phyloP scores from a whole-genome alignment of 2,888 invertebrate species.

The Drosophila melanosoma region DNA sequence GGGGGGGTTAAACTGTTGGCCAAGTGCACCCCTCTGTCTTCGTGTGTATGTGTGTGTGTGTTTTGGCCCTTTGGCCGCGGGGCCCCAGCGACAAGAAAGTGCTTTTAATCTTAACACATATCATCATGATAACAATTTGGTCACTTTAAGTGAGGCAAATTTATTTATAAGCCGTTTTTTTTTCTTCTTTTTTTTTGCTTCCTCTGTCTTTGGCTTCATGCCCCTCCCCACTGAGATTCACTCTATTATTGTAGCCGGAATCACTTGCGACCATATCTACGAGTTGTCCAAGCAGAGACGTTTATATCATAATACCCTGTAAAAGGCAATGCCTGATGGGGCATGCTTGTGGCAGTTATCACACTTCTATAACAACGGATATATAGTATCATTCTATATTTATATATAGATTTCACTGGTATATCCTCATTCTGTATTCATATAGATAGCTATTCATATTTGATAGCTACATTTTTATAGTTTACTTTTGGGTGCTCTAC shows the following conservation, averaged over 20 bases:
- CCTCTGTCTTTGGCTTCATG: neutral
- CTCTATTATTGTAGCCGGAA: conserved; percentile 67
- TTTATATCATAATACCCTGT: conserved; percentile 46
- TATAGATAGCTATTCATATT: too few relatives aligned
- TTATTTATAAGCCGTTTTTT: conserved; percentile 84
- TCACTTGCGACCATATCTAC: conserved; percentile 43
- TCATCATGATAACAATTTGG: conserved; percentile 85
- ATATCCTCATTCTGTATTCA: neutral
- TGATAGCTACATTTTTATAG: too few relatives aligned
- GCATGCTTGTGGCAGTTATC: neutral
- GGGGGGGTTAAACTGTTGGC: conserved; percentile 41
- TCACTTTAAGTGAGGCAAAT: conserved; percentile 85
- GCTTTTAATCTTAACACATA: conserved; percentile 84
- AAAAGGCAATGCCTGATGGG: neutral
- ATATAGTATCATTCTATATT: too few relatives aligned
- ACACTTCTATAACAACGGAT: neutral
- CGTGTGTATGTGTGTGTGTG: neutral
- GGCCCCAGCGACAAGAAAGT: conserved; percentile 81
- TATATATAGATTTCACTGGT: neutral
- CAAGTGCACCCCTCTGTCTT: conserved; percentile 42
- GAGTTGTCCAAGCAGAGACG: conserved; percentile 26
- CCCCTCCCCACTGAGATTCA: conserved; percentile 50
- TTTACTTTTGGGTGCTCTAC: neutral
- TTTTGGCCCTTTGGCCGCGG: conserved; percentile 53
- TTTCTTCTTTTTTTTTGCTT: conserved; percentile 7